Evolutionary conservation across 2,797 vertebrate genomes (phyloP), one percentile per base, ranked within the genome.

Genomic region (Hyperoplus immaculatus): DNA sequence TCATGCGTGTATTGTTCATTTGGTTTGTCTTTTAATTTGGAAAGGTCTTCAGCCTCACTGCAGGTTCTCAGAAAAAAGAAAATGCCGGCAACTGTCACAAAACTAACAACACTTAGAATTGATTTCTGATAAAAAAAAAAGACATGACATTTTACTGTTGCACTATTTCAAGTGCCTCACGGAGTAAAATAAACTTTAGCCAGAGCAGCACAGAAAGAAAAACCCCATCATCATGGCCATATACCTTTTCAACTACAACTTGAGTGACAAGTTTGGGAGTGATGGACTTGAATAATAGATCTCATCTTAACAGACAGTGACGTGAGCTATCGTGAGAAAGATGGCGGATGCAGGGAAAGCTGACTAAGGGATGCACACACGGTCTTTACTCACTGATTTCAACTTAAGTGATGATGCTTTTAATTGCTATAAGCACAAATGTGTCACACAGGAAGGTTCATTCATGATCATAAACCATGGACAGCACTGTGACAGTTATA

Each of bases 351-450:
- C 51, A 88, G 76, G 78, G 29, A 83, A 87, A 81, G 80, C 78
- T 87, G 84, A 89, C 70, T 86, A 73, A 82, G 21, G 29, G 29
- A 64, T 18, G 62, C 49, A 36, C 81, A 87, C 81, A 72, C 4
- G 21, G 60, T 62, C 54, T 63, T 82, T 77, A 85, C 81, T 88
- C 10, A 69, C 67, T 76, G 36, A 81, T 84, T 80, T 87, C 50
- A 76, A 54, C n/a, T 42, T 15, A 71, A 29, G 45, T 75, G 81
- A 72, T 80, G 50, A 16, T 36, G 55, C 60, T 55, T 76, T 81
- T 74, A 73, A 80, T 46, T 61, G 66, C 45, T 15, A 38, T 15
- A 38, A 1, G 1, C 14, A 69, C 18, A 59, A 64, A 57, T 29
- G 29, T 29, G 29, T 29, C 51, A 69, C 2, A 53, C 60, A 54